phyloP scores from a whole-genome alignment of 2,888 invertebrate species.

The Ypsolopha sequella region DNA sequence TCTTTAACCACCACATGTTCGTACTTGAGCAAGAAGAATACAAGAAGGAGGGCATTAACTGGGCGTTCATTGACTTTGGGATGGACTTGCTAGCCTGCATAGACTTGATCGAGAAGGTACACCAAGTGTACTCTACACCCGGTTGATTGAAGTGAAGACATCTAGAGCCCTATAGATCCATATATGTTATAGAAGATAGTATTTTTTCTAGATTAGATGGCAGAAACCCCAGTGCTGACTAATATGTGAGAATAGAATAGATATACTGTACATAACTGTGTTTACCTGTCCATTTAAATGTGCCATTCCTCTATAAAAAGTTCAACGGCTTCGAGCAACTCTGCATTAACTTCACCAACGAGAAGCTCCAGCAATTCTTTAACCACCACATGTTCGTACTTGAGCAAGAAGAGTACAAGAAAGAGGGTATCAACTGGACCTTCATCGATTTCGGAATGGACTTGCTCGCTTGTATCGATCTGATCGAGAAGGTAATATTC shows the following conservation, averaged over 20 bases:
- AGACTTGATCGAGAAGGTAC: conserved; percentile 98
- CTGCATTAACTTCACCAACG: conserved; percentile 99
- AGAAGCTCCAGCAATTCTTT: conserved; percentile 98
- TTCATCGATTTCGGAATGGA: conserved; percentile 99
- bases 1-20: conserved; percentile 99
- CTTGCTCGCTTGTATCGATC: conserved; percentile 94
- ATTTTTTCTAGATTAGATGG: conserved; percentile 2
- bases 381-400: conserved; percentile 99
- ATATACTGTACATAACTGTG: conserved; percentile 26
- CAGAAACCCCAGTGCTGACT: conserved; percentile 5
- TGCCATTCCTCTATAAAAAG: conserved; percentile 59
- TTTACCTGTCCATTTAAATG: conserved; percentile 31
- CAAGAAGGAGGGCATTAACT: conserved; percentile 96
- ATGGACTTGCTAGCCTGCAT: conserved; percentile 99
- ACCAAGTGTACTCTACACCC: conserved; percentile 32
- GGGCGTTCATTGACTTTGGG: conserved; percentile 99
- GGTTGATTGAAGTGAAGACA: conserved; percentile 12
- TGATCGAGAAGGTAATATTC: conserved; percentile 87
- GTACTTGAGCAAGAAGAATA: conserved; percentile 99
- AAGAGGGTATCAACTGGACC: conserved; percentile 94
- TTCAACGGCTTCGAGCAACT: conserved; percentile 98
- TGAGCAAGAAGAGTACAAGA: conserved; percentile 97
- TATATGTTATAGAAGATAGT: neutral
- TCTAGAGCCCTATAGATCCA: conserved; percentile 2
- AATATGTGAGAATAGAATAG: conserved; percentile 9